These are phyloP conservation scores for Rhabdophis nuchalis DNA, from an alignment of 2,797 vertebrate genomes.

Conservation along the genomic window DNA sequence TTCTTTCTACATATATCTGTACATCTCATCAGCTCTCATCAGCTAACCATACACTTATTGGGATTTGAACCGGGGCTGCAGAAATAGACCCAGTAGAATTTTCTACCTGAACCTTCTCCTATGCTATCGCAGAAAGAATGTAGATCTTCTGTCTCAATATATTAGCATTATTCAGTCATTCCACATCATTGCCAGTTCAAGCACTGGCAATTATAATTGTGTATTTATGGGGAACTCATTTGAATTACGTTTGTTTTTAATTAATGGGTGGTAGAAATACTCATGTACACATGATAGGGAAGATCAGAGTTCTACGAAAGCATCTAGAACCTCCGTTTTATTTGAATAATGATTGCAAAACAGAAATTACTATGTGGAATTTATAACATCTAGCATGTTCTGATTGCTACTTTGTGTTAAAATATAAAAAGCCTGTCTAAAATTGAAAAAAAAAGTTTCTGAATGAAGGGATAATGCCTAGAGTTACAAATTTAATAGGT, in stretches of 20 bases:
- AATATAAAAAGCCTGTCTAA: not conserved
- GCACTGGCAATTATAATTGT: slow-evolving; percentile 6
- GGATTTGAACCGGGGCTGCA: too few relatives aligned
- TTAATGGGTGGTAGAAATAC: not conserved
- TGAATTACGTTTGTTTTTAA: not conserved
- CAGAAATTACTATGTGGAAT: not conserved
- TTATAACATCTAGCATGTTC: too few relatives aligned
- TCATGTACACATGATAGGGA: not conserved
- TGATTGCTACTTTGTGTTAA: not conserved
- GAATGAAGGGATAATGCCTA: not conserved
- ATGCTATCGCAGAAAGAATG: not conserved
- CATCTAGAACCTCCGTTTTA: not conserved
- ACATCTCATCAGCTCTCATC: too few relatives aligned
- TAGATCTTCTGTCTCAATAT: not conserved
- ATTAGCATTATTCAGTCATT: not conserved
- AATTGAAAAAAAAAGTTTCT: not conserved
- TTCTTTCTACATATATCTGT: too few relatives aligned
- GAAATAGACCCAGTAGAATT: not conserved
- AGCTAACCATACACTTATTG: too few relatives aligned
- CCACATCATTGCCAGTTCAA: not conserved
- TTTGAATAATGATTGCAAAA: not conserved
- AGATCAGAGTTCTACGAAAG: not conserved
- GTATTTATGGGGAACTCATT: not conserved
- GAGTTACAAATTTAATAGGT: not conserved
- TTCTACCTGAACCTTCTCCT: not conserved